Evolutionary conservation across 2,888 invertebrate genomes (phyloP), one percentile per base, ranked within the genome.

Genomic region (Acleris sparsana): DNA sequence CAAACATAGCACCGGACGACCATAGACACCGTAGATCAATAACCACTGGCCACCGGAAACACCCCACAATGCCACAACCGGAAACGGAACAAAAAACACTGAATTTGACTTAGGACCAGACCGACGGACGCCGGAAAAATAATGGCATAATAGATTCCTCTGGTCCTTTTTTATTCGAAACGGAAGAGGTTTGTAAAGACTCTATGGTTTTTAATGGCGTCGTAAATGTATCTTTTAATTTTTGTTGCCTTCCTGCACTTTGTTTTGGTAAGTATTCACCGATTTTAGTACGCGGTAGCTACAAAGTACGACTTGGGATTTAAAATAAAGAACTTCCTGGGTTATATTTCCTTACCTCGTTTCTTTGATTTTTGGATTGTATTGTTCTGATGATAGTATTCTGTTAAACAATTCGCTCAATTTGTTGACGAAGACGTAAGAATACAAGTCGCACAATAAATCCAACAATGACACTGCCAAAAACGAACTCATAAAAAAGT

Each of bases 141-240:
- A 53, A 58, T 64, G 59, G 53, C 64, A 64, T 59, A 64, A 59
- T 53, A 48, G 53, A 51, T 29, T 25, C 55, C 53, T 64, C 39
- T 64, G 53, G 53, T 49, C 53, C 64, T 18, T 60, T 39, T 64
- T 64, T 59, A 58, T 59, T 59, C 73, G 74, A 75, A 77, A 73
- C 85, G 86, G 86, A 86, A 83, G 83, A 79, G 78, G 77, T 81
- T 80, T 80, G 83, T 84, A 85, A 84, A 83, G 80, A 78, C 39
- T 58, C 46, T 63, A 53, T 48, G 53, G 58, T 57, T 49, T 46
- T 16, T 5, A 39, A 55, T 43, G n/a, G 43, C 49, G 60, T 39
- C 59, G 43, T 64, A 60, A 64, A 63, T 49, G 53, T 55, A 43
- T 64, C 48, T 39, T 63, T 39, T 53, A 25, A 7, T 22, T 9